Percentiles rank a stretch among this genome's conserved stretches.
phyloP scores from a whole-genome alignment of 2,797 vertebrate genomes.

The Eurystomus glaucurus region DNA sequence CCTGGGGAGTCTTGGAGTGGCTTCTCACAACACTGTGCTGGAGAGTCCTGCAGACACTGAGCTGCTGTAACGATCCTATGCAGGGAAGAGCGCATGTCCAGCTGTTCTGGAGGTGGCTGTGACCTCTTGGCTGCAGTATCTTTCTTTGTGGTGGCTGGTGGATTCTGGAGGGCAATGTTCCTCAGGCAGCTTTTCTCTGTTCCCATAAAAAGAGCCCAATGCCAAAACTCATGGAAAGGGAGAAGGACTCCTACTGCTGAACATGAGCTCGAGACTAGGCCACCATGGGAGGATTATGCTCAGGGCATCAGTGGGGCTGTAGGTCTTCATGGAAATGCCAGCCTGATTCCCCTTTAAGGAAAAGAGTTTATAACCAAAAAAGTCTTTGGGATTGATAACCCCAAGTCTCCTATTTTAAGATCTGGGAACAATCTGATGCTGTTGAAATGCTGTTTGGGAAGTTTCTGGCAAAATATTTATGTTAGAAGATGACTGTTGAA shows the following conservation, averaged over 20 bases:
- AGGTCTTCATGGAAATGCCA: neutral
- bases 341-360: neutral
- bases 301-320: fast-evolving
- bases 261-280: neutral
- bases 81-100: neutral
- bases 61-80: neutral
- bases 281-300: fast-evolving
- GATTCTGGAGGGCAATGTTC: neutral
- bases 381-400: neutral
- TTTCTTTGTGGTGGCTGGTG: neutral
- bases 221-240: neutral
- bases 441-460: slow-evolving; percentile 9
- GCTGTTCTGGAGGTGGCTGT: neutral
- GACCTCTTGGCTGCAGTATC: neutral
- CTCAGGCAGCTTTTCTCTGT: neutral
- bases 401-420: neutral
- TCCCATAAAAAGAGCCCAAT: neutral
- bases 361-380: neutral
- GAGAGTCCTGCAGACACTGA: fast-evolving
- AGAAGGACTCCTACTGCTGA: neutral
- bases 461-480: slow-evolving; percentile 18
- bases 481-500: slow-evolving; percentile 1
- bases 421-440: neutral
- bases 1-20: no score
- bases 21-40: neutral